A percentile compares a stretch with the other conserved stretches of the same genome.
phyloP scores from a whole-genome alignment of 2,888 invertebrate genomes.

The Pristionchus maxplancki region DNA sequence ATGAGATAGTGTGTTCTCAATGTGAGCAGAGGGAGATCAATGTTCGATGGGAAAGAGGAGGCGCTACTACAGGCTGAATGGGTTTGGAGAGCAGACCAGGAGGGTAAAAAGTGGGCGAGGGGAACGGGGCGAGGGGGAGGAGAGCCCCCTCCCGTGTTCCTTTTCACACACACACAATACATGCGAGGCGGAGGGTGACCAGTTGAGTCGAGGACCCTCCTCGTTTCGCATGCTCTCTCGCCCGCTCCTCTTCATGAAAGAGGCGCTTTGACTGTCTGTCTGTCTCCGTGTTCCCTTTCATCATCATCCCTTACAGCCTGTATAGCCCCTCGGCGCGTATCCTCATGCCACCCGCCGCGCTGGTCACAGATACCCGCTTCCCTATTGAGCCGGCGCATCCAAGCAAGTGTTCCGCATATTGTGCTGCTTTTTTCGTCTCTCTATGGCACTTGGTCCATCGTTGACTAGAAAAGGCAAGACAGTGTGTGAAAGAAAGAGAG shows the following conservation, averaged over 20 bases:
- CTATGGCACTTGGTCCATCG: background rate
- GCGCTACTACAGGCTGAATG: constrained; percentile 1
- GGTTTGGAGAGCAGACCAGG: constrained; percentile 31
- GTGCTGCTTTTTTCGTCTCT: background rate
- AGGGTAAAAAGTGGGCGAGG: constrained; percentile 6
- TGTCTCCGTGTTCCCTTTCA: background rate
- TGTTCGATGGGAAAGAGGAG: background rate
- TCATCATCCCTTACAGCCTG: background rate
- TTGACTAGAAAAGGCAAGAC: background rate
- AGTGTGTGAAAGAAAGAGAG: background rate
- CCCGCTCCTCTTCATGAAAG: background rate
- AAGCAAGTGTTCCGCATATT: background rate
- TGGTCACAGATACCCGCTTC: background rate
- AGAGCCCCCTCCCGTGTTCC: background rate
- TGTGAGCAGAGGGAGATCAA: background rate
- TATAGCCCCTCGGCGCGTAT: background rate
- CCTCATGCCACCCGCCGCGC: constrained; percentile 8
- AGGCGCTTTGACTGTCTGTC: constrained; percentile 1
- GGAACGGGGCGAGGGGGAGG: background rate
- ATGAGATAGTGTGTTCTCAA: background rate
- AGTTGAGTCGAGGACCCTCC: constrained; percentile 12
- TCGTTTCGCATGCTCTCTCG: background rate
- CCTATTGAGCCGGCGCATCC: background rate
- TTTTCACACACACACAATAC: constrained; percentile 37
- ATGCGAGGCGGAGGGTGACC: constrained; percentile 1